phyloP scores from a whole-genome alignment of 2,888 invertebrate genomes.

The Petrolisthes manimaculis region DNA sequence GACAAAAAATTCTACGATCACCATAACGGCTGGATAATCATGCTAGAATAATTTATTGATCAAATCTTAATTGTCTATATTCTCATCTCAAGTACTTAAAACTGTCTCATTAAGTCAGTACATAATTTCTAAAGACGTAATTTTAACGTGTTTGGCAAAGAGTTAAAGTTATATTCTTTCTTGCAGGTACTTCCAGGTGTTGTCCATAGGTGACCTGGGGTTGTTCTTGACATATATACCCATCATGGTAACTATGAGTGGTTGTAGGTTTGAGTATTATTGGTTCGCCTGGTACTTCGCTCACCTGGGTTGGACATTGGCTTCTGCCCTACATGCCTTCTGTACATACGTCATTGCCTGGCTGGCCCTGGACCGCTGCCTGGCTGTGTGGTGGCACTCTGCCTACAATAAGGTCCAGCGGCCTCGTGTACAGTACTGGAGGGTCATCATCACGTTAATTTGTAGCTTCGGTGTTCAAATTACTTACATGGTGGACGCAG shows the following conservation, averaged over 20 bases:
- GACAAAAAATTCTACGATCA: too few relatives aligned
- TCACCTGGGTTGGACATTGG: slow-evolving; percentile 12
- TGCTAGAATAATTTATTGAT: too few relatives aligned
- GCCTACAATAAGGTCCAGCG: neutral
- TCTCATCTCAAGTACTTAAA: too few relatives aligned
- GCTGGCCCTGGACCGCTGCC: slow-evolving; percentile 21
- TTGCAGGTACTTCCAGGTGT: slow-evolving; percentile 21
- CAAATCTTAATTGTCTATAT: too few relatives aligned
- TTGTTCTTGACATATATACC: slow-evolving; percentile 13
- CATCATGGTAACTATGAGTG: slow-evolving; percentile 9
- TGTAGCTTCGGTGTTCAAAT: neutral
- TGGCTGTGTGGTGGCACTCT: slow-evolving; percentile 18
- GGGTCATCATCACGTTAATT: neutral
- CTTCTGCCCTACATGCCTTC: neutral
- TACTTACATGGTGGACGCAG: slow-evolving; percentile 24
- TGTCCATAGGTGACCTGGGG: slow-evolving; percentile 3
- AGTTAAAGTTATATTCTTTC: neutral
- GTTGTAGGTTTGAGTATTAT: neutral
- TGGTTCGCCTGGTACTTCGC: slow-evolving; percentile 5
- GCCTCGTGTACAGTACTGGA: neutral
- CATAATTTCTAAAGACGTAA: too few relatives aligned
- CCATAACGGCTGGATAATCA: too few relatives aligned
- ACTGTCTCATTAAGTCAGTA: too few relatives aligned
- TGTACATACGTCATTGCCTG: slow-evolving; percentile 1
- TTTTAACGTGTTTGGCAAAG: too few relatives aligned